These are phyloP conservation scores for Hemicentrotus pulcherrimus DNA, from an alignment of 35 echinoderm and acorn worm genomes.

Conservation along the genomic window DNA sequence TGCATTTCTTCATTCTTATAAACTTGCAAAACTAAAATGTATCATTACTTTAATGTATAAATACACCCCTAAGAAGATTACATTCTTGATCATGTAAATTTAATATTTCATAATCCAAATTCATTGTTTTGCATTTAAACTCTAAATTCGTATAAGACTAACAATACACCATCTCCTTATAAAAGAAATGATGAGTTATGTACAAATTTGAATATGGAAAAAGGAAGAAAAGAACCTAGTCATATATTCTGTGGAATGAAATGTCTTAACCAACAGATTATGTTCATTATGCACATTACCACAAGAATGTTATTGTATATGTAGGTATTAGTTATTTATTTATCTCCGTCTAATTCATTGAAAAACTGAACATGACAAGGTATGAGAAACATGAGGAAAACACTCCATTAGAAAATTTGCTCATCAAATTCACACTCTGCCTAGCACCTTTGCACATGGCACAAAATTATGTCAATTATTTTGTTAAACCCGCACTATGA, in stretches of 20 bases:
- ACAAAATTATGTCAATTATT: no score
- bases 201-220: no score
- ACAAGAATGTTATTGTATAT: not conserved
- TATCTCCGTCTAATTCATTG: not conserved
- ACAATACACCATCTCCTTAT: no score
- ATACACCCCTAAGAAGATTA: not conserved
- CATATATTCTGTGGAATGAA: no score
- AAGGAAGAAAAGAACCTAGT: no score
- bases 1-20: not conserved
- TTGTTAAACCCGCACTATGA: no score
- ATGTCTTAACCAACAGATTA: no score
- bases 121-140: not conserved
- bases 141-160: not conserved
- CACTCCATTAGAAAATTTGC: no score
- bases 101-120: not conserved
- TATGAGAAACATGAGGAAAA: not conserved
- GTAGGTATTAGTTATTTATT: not conserved
- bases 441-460: no score
- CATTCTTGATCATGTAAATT: not conserved
- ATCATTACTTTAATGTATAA: not conserved
- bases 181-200: no score
- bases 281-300: not conserved
- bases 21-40: not conserved
- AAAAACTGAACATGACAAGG: not conserved
- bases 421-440: no score